Evolutionary conservation across 1,140 invertebrate genomes (phyloP), one percentile per base, ranked within the genome.

Genomic region (Scylla paramamosain): DNA sequence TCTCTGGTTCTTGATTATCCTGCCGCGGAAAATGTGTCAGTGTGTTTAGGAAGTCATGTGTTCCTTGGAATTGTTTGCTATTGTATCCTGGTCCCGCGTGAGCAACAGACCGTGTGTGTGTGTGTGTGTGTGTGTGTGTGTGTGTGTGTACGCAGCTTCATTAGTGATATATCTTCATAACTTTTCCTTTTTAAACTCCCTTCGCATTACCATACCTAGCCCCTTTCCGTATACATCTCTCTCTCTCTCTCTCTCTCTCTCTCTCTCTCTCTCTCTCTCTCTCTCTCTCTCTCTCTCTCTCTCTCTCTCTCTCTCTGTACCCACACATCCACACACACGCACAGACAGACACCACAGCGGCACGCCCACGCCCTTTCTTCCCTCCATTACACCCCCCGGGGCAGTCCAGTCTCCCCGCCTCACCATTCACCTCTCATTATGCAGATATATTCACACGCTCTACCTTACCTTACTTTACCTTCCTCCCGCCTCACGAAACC

Each of bases 71-170:
- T 77, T 77, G 67, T 77, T 77, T 77, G 67, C 67, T n/a, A 0
- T n/a, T 77, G 20, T 77, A 77, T 77, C 67, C 25, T 77, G 67
- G 12, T 77, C n/a, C 67, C 67, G n/a, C 20, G 67, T 77, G 67
- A 77, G 67, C 67, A n/a, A n/a, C 8, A 25, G 67, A 77, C 20
- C 67, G 25, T 77, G 67, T 77, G 67, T 77, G 67, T n/a, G 67
- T n/a, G 67, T n/a, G 67, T 77, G 67, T 77, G 67, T 77, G 67
- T 77, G 67, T 77, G 67, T 77, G 67, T 77, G n/a, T 77, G 67
- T 77, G 67, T 77, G 20, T 77, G n/a, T 25, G 20, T 77, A n/a
- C 67, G n/a, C 67, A 25, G 39, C 67, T 77, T 77, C 25, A 77
- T 77, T 77, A 77, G 20, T 25, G 4, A 77, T 12, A n/a, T 77